Evolutionary conservation across 2,797 vertebrate genomes (phyloP).

Genomic region (Florisuga fusca): DNA sequence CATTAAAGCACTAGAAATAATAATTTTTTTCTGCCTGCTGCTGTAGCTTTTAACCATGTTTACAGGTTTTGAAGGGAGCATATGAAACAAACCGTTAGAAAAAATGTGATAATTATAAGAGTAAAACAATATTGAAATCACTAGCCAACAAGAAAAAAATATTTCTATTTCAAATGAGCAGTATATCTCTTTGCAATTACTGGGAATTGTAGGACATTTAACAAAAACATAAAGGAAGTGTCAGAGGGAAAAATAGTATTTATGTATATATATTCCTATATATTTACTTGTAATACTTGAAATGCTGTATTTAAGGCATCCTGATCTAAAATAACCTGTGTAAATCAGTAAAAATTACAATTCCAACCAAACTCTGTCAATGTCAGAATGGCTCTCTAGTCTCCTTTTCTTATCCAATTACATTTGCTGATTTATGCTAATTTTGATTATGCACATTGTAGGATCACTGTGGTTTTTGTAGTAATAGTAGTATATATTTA

Average conservation of each 20-base stretch:
- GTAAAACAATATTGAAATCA: not conserved
- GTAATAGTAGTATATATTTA: no score
- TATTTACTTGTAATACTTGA: no score
- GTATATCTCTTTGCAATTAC: not conserved
- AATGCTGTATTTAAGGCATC: not conserved
- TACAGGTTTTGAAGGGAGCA: not conserved
- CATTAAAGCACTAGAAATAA: not conserved
- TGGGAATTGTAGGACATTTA: not conserved
- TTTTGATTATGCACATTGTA: not conserved
- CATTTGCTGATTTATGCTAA: not conserved
- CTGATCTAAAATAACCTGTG: not conserved
- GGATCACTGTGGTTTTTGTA: fast-evolving
- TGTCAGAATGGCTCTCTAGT: not conserved
- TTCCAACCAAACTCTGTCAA: not conserved
- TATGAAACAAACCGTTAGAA: not conserved
- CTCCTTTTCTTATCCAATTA: not conserved
- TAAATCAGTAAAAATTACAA: not conserved
- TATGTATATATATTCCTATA: no score
- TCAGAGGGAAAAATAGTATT: not conserved
- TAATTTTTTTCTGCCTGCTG: not conserved
- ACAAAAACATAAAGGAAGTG: not conserved
- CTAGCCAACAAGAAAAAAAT: not conserved
- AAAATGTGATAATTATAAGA: not conserved
- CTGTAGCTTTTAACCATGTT: not conserved
- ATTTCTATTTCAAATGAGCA: not conserved